phyloP scores from a whole-genome alignment of 1,140 invertebrate genomes.

The Panagrolaimus sp. region DNA sequence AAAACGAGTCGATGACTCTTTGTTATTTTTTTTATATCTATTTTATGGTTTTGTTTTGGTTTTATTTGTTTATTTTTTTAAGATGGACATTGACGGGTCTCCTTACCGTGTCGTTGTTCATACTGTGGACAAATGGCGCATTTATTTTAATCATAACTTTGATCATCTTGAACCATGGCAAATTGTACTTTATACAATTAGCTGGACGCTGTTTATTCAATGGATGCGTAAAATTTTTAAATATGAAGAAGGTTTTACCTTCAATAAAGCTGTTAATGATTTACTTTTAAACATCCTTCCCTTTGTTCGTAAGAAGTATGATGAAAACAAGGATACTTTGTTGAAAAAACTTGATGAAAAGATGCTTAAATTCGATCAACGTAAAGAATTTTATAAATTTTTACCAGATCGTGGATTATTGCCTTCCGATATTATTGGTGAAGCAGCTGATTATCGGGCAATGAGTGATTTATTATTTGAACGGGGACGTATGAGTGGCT shows the following conservation, averaged over 20 bases:
- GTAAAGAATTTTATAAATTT: conserved; percentile 43
- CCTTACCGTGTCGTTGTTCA: conserved; percentile 35
- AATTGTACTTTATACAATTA: conserved; percentile 39
- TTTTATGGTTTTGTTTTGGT: too few species aligned
- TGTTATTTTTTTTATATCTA: too few species aligned
- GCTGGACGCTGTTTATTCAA: conserved; percentile 37
- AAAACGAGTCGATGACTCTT: too few species aligned
- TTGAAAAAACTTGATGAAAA: conserved; percentile 1
- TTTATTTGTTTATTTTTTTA: too few species aligned
- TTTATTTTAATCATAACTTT: conserved; percentile 32
- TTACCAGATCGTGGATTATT: conserved; percentile 35
- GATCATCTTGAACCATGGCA: conserved; percentile 50
- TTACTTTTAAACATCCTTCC: conserved; percentile 23
- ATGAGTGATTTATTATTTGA: conserved; percentile 45
- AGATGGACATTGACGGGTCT: conserved; percentile 30
- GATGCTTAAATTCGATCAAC: conserved; percentile 17
- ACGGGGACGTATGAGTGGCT: conserved; percentile 38
- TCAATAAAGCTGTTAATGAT: background rate
- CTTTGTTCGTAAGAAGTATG: conserved; percentile 5
- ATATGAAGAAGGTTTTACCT: conserved; percentile 28
- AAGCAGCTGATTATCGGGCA: conserved; percentile 41
- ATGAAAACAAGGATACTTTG: conserved; percentile 39
- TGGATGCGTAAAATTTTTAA: conserved; percentile 43
- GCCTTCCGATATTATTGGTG: conserved; percentile 36
- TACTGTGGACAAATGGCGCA: conserved; percentile 33